Percentiles rank a stretch among this genome's conserved stretches.
Evolutionary conservation across 2,797 vertebrate genomes (phyloP).

Genomic region (Molossus molossus): DNA sequence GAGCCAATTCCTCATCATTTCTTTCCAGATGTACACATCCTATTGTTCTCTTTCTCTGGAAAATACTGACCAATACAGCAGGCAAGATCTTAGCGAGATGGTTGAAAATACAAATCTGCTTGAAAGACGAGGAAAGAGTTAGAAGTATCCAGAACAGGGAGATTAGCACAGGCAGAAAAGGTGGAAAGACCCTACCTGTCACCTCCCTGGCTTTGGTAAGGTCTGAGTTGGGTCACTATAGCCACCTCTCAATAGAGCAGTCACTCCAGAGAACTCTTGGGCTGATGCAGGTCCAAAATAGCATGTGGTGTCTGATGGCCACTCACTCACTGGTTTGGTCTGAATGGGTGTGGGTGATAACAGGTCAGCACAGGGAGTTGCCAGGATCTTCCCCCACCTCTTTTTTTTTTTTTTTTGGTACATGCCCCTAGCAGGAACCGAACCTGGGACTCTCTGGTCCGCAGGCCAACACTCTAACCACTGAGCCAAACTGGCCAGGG

Average conservation of each 20-base stretch:
- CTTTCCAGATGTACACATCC: not conserved
- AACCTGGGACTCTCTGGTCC: too few relatives aligned
- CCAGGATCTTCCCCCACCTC: too few relatives aligned
- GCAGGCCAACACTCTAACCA: too few relatives aligned
- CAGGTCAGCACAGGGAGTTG: rapidly evolving
- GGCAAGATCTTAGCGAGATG: not conserved
- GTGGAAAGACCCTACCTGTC: too few relatives aligned
- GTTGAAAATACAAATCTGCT: not conserved
- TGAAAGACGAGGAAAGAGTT: too few relatives aligned
- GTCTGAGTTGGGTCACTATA: not conserved
- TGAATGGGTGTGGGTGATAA: not conserved
- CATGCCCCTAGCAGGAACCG: too few relatives aligned
- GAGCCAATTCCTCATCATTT: not conserved
- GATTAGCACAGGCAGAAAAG: not conserved
- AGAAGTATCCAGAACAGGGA: not conserved
- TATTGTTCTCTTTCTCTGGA: not conserved
- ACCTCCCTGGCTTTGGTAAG: not conserved
- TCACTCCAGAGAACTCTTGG: not conserved
- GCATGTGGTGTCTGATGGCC: not conserved
- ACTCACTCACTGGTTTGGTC: not conserved
- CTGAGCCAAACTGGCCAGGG: too few relatives aligned
- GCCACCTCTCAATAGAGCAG: not conserved
- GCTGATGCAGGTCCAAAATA: not conserved
- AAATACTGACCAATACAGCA: not conserved
- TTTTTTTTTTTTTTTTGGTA: not conserved